Percentiles rank a stretch among this genome's conserved stretches.
Evolutionary conservation across 2,797 vertebrate species (phyloP).

Genomic region (Cyclopterus lumpus): DNA sequence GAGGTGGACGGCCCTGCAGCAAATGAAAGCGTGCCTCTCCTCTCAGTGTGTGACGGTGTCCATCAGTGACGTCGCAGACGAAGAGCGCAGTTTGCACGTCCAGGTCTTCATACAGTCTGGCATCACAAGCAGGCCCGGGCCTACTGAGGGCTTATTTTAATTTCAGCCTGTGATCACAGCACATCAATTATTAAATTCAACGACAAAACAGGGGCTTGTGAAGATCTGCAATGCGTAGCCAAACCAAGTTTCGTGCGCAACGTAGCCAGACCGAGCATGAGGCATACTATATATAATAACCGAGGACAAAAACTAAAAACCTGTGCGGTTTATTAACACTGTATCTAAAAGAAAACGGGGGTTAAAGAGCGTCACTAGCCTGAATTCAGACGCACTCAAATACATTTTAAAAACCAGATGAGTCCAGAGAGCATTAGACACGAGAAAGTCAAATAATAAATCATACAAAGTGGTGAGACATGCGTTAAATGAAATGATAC

Average conservation of each 20-base stretch:
- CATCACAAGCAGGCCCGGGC: conserved; percentile 22
- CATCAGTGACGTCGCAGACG: conserved; percentile 50
- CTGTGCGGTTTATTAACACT: not conserved
- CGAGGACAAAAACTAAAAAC: conserved; percentile 4
- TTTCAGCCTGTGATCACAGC: conserved; percentile 47
- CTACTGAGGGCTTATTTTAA: conserved; percentile 5
- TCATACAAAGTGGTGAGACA: conserved; percentile 1
- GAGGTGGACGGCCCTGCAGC: conserved; percentile 72
- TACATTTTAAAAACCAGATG: not conserved
- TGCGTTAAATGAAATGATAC: not conserved
- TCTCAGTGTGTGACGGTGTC: conserved; percentile 30
- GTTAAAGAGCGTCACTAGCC: not conserved
- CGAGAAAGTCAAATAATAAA: not conserved
- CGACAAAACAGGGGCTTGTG: conserved; percentile 55
- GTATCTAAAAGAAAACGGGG: not conserved
- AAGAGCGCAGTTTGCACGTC: conserved; percentile 56
- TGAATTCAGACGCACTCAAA: not conserved
- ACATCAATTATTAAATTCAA: conserved; percentile 68
- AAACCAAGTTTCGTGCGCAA: conserved; percentile 37
- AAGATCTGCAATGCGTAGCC: conserved; percentile 85
- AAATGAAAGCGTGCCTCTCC: conserved; percentile 48
- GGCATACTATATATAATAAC: conserved; percentile 23
- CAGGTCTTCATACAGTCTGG: conserved; percentile 19
- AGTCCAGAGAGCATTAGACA: conserved; percentile 25
- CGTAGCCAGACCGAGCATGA: conserved; percentile 47